Conservation (phyloP, 2,888 invertebrate species). For the Leptinotarsa tumamoca region DNA sequence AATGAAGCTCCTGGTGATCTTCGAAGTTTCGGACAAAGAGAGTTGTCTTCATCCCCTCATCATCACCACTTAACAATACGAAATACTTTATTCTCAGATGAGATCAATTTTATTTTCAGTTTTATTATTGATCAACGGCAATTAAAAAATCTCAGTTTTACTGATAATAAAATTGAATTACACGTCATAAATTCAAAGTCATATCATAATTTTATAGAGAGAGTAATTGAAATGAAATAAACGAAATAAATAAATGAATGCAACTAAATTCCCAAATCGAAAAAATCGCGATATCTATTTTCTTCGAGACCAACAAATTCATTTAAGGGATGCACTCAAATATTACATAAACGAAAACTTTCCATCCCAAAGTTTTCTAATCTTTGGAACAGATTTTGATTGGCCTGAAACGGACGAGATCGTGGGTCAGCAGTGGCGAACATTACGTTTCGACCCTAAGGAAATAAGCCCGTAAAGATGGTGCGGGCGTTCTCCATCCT, state of each 20-base stretch:
- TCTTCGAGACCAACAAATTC: not conserved
- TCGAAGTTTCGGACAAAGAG: no score
- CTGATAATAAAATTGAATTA: no score
- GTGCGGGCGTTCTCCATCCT: conserved; percentile 55
- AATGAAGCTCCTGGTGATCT: no score
- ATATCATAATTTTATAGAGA: no score
- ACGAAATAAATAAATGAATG: not conserved
- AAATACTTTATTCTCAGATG: no score
- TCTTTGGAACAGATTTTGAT: conserved; percentile 2
- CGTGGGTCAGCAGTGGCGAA: conserved; percentile 53
- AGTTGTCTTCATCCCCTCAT: no score
- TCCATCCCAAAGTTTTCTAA: not conserved
- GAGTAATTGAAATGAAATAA: no score
- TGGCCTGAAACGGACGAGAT: conserved; percentile 30
- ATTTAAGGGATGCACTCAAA: not conserved
- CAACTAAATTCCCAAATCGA: not conserved
- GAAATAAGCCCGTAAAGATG: conserved; percentile 62
- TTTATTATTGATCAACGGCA: no score
- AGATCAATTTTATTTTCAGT: no score
- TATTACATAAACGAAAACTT: not conserved
- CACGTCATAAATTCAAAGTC: not conserved
- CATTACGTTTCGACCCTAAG: conserved; percentile 62
- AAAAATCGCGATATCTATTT: not conserved
- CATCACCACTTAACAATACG: no score
- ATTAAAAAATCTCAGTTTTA: no score